Evolutionary conservation across 2,888 invertebrate species (phyloP), one percentile per base, ranked within the genome.

Genomic region (Zootermopsis nevadensis): DNA sequence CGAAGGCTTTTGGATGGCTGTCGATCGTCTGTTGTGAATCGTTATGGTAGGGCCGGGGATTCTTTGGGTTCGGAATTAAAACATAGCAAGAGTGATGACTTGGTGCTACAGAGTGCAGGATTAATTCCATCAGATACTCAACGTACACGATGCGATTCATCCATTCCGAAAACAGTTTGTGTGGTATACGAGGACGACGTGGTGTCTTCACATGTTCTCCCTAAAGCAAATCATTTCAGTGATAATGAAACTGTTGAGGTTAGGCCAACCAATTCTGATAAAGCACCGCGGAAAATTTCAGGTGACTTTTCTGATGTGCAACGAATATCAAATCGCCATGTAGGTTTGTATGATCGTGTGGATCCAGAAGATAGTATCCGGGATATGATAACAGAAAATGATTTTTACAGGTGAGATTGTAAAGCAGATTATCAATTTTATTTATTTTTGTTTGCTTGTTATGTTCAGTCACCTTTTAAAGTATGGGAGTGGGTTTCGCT

Each of bases 321-420:
- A 88, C 89, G 85, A 84, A 88, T 79, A 86, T 88, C 88, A 42
- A 88, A 88, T 83, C 89, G 89, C 85, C 87, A 89, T 84, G 87
- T 88, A 38, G 89, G 89, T 48, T 89, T 90, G 15, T 90, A 90
- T 86, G 92, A 92, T 87, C 89, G 91, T 85, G 90, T 93, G 81
- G 92, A 93, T 88, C 93, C 93, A n/a, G 92, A 93, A 87, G 92
- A 93, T 86, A 92, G 92, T 85, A 92, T 93, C 85, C 89, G 92
- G 82, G 93, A 93, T 87, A 93, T 93, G 87, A 91, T 93, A 84
- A 91, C 92, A 15, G 93, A 92, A 87, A 93, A 93, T 87, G 93
- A 93, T 88, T 91, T 93, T 87, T 93, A 93, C 88, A 91, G 92
- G 93, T 93, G 87, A 86, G 87, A 87, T 55, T 15, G 22, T 35